Evolutionary conservation across 2,888 invertebrate species (phyloP).

Genomic region (Morinoia aosen): DNA sequence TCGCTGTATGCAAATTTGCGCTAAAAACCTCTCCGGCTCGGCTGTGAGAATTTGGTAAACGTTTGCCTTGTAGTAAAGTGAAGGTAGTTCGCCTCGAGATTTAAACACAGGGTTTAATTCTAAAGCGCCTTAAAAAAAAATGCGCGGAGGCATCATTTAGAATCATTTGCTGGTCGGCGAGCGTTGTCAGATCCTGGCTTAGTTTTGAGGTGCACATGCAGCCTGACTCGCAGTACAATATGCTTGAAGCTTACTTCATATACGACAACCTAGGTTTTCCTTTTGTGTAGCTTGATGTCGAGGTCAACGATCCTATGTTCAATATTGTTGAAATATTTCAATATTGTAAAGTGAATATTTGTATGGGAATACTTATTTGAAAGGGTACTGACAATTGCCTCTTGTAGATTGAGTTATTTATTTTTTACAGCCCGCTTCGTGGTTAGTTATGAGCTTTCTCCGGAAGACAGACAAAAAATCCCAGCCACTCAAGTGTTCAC

Average conservation of each 20-base stretch:
- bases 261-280: neutral
- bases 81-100: neutral
- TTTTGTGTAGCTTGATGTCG: neutral
- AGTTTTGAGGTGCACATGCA: neutral
- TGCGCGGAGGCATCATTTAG: neutral
- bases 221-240: neutral
- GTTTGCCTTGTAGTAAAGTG: neutral
- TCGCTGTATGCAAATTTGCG: neutral
- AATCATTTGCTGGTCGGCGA: slow-evolving; percentile 19
- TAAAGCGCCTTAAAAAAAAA: neutral
- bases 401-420: no score
- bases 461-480: no score
- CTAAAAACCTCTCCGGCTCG: neutral
- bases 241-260: neutral
- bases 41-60: neutral
- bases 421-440: no score
- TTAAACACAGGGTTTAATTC: slow-evolving; percentile 27
- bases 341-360: no score
- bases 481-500: no score
- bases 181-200: neutral
- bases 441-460: no score
- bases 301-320: neutral
- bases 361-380: no score
- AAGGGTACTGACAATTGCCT: no score
- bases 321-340: neutral